These are phyloP conservation scores for Gallinago nigripennis DNA, from an alignment of 2,797 vertebrate species.

Conservation along the genomic window DNA sequence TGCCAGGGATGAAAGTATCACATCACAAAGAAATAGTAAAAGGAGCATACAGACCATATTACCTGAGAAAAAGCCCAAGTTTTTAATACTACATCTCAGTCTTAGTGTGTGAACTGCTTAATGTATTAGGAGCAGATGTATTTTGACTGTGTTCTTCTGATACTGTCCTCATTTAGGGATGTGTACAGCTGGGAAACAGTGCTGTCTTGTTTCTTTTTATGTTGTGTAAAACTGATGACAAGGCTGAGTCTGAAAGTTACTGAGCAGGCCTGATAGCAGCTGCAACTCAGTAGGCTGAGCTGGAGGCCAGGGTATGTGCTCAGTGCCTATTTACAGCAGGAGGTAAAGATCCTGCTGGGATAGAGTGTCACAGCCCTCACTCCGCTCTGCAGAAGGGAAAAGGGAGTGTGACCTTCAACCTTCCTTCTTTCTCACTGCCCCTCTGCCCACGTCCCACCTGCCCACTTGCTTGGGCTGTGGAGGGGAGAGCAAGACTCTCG, in stretches of 20 bases:
- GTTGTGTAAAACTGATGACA: constrained; percentile 53
- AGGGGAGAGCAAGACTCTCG: neutral
- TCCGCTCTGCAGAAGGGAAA: neutral
- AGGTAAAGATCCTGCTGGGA: constrained; percentile 43
- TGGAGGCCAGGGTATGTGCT: neutral
- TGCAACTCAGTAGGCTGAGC: constrained; percentile 36
- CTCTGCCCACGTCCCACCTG: neutral
- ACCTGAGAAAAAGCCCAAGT: neutral
- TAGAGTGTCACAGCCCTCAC: constrained; percentile 39
- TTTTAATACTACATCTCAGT: neutral
- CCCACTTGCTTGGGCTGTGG: fast-evolving
- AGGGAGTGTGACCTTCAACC: constrained; percentile 43
- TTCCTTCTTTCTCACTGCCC: neutral
- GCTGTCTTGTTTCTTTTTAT: constrained; percentile 21
- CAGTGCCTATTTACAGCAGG: constrained; percentile 57
- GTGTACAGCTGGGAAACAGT: neutral
- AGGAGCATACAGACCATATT: neutral
- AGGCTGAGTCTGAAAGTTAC: constrained; percentile 40
- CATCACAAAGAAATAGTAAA: neutral
- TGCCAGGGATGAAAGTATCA: constrained; percentile 7
- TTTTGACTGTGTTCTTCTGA: neutral
- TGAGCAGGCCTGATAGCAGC: constrained; percentile 33
- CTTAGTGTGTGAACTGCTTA: neutral
- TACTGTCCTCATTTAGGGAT: neutral
- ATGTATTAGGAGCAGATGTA: neutral